Percentiles rank a stretch among this genome's conserved stretches.
phyloP scores from a whole-genome alignment of 1,140 invertebrate genomes.

The Drosophila paulistorum region DNA sequence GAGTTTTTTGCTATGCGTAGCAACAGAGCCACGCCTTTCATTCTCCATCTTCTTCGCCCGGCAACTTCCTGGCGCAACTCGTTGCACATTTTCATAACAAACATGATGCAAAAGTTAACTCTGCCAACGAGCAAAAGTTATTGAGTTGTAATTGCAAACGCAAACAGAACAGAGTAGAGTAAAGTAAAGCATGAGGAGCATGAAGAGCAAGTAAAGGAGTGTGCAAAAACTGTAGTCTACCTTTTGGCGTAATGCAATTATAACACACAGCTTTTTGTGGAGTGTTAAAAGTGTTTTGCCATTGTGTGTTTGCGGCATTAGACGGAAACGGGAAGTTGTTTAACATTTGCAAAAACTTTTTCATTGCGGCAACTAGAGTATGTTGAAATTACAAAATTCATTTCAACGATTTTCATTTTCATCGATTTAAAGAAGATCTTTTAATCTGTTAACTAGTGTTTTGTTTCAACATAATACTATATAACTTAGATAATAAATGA shows the following conservation, averaged over 20 bases:
- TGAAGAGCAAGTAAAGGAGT: background rate
- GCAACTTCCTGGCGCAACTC: background rate
- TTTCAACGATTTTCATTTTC: too few relatives aligned
- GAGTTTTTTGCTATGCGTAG: conserved; percentile 36
- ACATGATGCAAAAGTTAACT: conserved; percentile 60
- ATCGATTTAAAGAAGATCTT: background rate
- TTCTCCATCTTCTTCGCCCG: background rate
- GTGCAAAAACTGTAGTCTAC: conserved; percentile 54
- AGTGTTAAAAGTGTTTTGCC: conserved; percentile 22
- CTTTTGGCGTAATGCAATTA: conserved; percentile 72
- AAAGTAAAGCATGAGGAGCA: background rate
- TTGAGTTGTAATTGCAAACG: conserved; percentile 74
- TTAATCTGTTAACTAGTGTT: too few relatives aligned
- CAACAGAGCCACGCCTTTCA: conserved; percentile 46
- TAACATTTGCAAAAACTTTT: conserved; percentile 1
- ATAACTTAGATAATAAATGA: too few relatives aligned
- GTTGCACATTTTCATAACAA: conserved; percentile 35
- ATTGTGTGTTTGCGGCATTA: conserved; percentile 1
- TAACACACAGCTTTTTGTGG: conserved; percentile 38
- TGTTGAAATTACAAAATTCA: background rate
- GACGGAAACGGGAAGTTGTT: background rate
- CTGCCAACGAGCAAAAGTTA: conserved; percentile 55
- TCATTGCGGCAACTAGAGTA: background rate
- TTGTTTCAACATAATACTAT: too few relatives aligned
- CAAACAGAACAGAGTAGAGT: conserved; percentile 41